phyloP scores from a whole-genome alignment of 2,888 invertebrate species.

The Eupelmus urozonus region DNA sequence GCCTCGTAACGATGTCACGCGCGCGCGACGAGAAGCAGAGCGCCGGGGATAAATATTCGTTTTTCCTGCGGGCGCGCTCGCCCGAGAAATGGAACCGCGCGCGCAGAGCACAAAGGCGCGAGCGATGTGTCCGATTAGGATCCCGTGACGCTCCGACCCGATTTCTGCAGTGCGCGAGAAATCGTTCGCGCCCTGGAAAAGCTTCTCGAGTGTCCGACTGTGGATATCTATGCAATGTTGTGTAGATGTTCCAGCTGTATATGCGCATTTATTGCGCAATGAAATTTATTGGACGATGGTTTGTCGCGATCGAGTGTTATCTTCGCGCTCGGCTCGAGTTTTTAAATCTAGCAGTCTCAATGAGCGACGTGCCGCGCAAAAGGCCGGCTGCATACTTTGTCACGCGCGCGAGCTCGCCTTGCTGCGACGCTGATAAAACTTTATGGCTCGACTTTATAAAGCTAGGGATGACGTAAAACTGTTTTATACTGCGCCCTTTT shows the following conservation, averaged over 20 bases:
- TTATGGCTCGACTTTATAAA: background rate
- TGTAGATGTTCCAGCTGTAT: no score
- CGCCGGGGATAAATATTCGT: conserved; percentile 33
- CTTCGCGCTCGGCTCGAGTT: background rate
- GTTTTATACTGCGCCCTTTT: background rate
- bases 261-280: conserved; percentile 18
- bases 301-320: conserved; percentile 10
- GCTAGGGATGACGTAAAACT: background rate
- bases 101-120: conserved; percentile 31
- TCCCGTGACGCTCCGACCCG: conserved; percentile 24
- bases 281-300: conserved; percentile 26
- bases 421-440: background rate
- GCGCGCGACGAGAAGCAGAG: background rate
- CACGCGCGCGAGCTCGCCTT: no score
- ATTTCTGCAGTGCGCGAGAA: conserved; percentile 38
- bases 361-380: background rate
- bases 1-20: conserved; percentile 54
- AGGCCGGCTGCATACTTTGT: background rate
- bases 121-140: conserved; percentile 51
- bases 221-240: background rate
- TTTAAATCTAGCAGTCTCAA: background rate
- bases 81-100: conserved; percentile 24
- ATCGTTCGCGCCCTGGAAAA: conserved; percentile 11
- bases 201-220: background rate
- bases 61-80: conserved; percentile 21